These are phyloP conservation scores for Drusus annulatus DNA, from an alignment of 1,140 invertebrate genomes.

Conservation along the genomic window DNA sequence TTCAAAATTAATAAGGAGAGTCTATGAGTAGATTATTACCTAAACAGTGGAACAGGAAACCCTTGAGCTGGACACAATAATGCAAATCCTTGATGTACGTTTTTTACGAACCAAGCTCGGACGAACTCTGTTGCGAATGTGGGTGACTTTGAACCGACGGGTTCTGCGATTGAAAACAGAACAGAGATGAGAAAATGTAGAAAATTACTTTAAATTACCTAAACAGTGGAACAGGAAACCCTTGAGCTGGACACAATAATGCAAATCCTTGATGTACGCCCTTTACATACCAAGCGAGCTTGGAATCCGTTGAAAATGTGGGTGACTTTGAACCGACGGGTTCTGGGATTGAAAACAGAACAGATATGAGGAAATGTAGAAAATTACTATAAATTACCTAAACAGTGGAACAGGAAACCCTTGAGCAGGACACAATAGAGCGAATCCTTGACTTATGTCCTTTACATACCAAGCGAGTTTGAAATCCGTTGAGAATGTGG, in stretches of 20 bases:
- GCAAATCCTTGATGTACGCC: constrained; percentile 63
- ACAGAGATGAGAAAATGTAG: no score
- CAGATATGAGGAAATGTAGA: constrained; percentile 63
- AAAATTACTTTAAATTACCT: constrained; percentile 67
- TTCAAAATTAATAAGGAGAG: constrained; percentile 35
- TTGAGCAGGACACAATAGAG: constrained; percentile 70
- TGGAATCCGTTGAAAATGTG: constrained; percentile 74
- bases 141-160: constrained; percentile 77
- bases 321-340: constrained; percentile 78
- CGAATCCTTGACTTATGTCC: constrained; percentile 63
- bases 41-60: constrained; percentile 75
- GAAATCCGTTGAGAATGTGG: constrained; percentile 75
- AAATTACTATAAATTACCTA: constrained; percentile 68
- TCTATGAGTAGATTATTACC: constrained; percentile 67
- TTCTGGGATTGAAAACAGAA: constrained; percentile 70
- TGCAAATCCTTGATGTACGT: constrained; percentile 63
- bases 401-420: constrained; percentile 75
- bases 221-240: constrained; percentile 75
- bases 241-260: constrained; percentile 71
- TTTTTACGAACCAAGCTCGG: constrained; percentile 65
- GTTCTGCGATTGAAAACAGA: constrained; percentile 69
- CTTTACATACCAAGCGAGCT: constrained; percentile 66
- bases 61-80: constrained; percentile 72
- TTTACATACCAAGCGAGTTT: constrained; percentile 68
- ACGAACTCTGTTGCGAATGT: constrained; percentile 75